Percentiles rank a stretch among this genome's conserved stretches.
These are phyloP conservation scores for Entomyzon cyanotis DNA, from an alignment of 2,113 vertebrate genomes.

Conservation along the genomic window DNA sequence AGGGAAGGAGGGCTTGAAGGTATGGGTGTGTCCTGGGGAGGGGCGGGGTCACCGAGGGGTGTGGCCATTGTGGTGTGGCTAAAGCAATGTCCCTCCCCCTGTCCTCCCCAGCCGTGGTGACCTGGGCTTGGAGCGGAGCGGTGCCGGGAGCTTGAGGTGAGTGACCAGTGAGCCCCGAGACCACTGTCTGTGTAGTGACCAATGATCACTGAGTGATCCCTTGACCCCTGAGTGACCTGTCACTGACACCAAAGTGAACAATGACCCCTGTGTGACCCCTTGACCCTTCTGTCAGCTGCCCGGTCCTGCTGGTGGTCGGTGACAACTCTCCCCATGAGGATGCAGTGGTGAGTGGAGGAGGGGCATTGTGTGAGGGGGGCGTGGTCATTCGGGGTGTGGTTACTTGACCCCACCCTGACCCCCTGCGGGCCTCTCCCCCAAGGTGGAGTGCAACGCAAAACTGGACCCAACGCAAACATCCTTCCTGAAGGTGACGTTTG, in stretches of 20 bases:
- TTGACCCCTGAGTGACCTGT: background rate
- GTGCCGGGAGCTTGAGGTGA: background rate
- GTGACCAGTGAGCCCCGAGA: background rate
- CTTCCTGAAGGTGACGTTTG: background rate
- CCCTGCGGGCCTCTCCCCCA: too few species aligned
- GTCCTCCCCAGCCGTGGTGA: background rate
- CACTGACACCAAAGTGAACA: background rate
- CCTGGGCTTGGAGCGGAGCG: background rate
- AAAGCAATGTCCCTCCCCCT: background rate
- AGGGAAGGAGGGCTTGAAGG: background rate
- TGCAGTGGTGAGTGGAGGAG: background rate
- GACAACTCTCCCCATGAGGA: background rate
- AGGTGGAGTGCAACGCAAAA: background rate
- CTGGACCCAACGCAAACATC: background rate
- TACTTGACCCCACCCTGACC: background rate
- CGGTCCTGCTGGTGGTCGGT: background rate
- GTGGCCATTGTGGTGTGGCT: too few species aligned
- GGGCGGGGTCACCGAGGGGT: background rate
- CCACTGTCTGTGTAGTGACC: background rate
- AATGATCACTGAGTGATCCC: background rate
- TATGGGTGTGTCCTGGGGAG: background rate
- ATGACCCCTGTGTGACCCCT: background rate
- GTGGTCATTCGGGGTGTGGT: background rate
- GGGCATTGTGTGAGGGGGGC: fast-evolving
- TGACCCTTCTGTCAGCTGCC: background rate